Evolutionary conservation across 2,888 invertebrate species (phyloP), one percentile per base, ranked within the genome.

Genomic region (Ophioninae sp.): DNA sequence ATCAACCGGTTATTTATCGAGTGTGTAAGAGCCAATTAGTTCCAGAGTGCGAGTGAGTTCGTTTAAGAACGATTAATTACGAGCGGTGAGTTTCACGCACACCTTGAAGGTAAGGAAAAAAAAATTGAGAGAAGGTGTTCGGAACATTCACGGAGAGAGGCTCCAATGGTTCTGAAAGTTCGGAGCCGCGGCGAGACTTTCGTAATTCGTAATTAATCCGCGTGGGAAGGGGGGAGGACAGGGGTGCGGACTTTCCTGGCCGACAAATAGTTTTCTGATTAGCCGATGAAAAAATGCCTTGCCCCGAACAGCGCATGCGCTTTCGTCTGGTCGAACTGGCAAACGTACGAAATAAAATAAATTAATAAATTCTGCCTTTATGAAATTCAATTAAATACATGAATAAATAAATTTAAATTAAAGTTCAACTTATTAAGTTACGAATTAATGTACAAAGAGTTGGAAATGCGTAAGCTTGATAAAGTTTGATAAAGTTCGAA

Each of bases 171-270:
- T 72, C 68, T 78, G 73, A 82, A 82, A 78, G 78, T 82, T 78
- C 76, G 56, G 77, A 57, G 72, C 44, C 6, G 3, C 30, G 5
- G 39, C 59, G 59, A 41, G 41, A 70, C 78, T 82, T 82, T 79
- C 82, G 81, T 82, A 85, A 82, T 82, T 83, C 80, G 82, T 83
- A 86, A 85, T 86, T 85, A 83, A 85, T 85, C 85, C 80, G 79
- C 68, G 65, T 13, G 50, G 13, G 50, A 50, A 10, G 50, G 50
- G 17, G 17, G 6, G 50, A 59, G 56, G 59, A 62, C 65, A 56
- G 69, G 57, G 70, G 77, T 67, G 70, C 50, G 76, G 74, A 81
- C 79, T 76, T 83, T 85, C 79, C 84, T 80, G 78, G 74, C 70
- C 69, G 79, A 65, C 81, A 83, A 84, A 84, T 79, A 83, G 83